Conservation (phyloP, 1,140 invertebrate genomes). For the Episyrphus balteatus region DNA sequence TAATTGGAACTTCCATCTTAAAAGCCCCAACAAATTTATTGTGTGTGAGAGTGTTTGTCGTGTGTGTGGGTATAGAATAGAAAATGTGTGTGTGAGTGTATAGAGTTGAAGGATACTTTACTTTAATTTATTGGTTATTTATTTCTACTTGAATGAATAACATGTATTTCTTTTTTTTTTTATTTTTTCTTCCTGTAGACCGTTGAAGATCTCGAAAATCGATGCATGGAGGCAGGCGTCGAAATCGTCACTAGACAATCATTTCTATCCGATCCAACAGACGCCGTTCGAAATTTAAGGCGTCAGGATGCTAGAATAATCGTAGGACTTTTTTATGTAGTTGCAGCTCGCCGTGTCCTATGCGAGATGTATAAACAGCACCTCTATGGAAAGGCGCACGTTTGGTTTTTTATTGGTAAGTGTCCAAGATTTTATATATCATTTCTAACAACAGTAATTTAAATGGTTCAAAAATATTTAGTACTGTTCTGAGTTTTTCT, state of each 20-base stretch:
- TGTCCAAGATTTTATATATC: conserved; percentile 7
- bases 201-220: conserved; percentile 90
- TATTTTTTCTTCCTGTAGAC: conserved; percentile 51
- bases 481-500: too few relatives aligned
- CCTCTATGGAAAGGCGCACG: conserved; percentile 90
- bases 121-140: too few relatives aligned
- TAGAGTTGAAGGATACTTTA: too few relatives aligned
- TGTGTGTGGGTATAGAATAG: too few relatives aligned
- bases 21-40: too few relatives aligned
- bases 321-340: conserved; percentile 91
- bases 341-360: conserved; percentile 86
- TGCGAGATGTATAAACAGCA: conserved; percentile 95
- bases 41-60: too few relatives aligned
- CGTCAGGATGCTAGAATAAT: conserved; percentile 93
- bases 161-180: background rate
- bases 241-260: conserved; percentile 94
- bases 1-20: too few relatives aligned
- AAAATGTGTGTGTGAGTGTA: too few relatives aligned
- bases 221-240: conserved; percentile 85
- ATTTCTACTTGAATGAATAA: background rate
- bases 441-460: too few relatives aligned
- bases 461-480: too few relatives aligned
- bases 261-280: conserved; percentile 91
- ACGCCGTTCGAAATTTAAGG: conserved; percentile 88
- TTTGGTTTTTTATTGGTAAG: conserved; percentile 98